Evolutionary conservation across 2,888 invertebrate genomes (phyloP), one percentile per base, ranked within the genome.

Genomic region (Hedya salicella): DNA sequence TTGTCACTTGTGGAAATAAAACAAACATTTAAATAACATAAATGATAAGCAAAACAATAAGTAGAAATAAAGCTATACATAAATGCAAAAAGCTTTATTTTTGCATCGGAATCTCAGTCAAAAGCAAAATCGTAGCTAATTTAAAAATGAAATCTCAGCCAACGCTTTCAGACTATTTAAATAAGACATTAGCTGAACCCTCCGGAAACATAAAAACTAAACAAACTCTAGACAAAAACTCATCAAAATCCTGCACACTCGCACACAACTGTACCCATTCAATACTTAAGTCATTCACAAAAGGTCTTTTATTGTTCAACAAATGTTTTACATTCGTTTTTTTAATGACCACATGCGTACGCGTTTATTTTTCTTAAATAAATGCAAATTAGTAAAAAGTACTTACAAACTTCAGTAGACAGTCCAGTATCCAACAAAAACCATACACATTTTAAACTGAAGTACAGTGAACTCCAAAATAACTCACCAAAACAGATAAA

Each of bases 231-330:
- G 25, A 65, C 62, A 68, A 69, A 68, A 69, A 69, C 73, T 70
- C 54, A 70, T 69, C 69, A 9, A 62, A 70, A 63, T 63, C 54
- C 66, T 32, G 68, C 71, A 71, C 68, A 70, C 73, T 75, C 74
- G 69, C 70, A 62, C 72, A 71, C 68, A 71, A 61, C 63, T 3
- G 5, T 25, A 14, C 2, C 11, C 4, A 40, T 40, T 11, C 3
- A 54, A n/a, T 11, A 11, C 40, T 54, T 21, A 54, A 25, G 5
- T 2, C 40, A 21, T 13, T 42, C 0, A 6, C 2, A 42, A 5
- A 54, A 16, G 40, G 16, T 42, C 11, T 11, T 40, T 54, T 13
- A n/a, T 40, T 39, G 39, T 14, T 21, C 30, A 14, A 30, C n/a
- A 9, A 25, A 49, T n/a, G n/a, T 4, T 9, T 13, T 46, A 17